Evolutionary conservation across 1,140 invertebrate genomes (phyloP).

Genomic region (Drosophila guanche): DNA sequence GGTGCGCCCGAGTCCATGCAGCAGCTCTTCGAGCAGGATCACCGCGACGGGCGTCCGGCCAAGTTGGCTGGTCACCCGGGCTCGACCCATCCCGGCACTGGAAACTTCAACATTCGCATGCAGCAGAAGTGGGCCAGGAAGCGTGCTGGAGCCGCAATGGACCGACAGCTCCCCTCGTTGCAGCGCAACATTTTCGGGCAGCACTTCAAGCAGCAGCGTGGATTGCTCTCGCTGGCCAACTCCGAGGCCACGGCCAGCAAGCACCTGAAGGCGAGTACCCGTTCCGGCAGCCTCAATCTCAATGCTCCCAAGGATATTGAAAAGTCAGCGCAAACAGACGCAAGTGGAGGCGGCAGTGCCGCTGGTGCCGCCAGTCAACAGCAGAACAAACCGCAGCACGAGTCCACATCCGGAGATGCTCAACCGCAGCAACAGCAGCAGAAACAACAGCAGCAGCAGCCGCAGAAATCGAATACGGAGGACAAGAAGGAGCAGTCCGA

Average conservation of each 20-base stretch:
- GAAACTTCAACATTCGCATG: conserved; percentile 66
- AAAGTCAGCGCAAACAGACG: conserved; percentile 25
- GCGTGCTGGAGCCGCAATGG: conserved; percentile 31
- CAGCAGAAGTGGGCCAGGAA: conserved; percentile 78
- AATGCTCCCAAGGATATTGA: conserved; percentile 36
- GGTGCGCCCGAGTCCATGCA: conserved; percentile 59
- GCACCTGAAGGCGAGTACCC: conserved; percentile 53
- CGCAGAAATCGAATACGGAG: conserved; percentile 16
- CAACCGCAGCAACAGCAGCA: conserved; percentile 30
- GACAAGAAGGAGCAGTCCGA: conserved; percentile 46
- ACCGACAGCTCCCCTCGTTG: conserved; percentile 36
- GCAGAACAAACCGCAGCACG: conserved; percentile 21
- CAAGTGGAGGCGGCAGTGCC: conserved; percentile 20
- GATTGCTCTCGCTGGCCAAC: conserved; percentile 63
- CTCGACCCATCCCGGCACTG: conserved; percentile 24
- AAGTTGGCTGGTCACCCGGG: conserved; percentile 29
- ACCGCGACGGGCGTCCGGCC: conserved; percentile 34
- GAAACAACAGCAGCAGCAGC: conserved; percentile 8
- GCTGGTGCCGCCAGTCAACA: neutral
- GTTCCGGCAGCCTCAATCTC: conserved; percentile 33
- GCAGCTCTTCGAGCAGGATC: conserved; percentile 65
- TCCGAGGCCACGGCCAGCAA: conserved; percentile 69
- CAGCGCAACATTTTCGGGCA: conserved; percentile 76
- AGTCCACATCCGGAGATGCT: conserved; percentile 11
- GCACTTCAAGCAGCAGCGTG: conserved; percentile 73